Percentiles rank a stretch among this genome's conserved stretches.
These are phyloP conservation scores for Adelognathus sp. DNA, from an alignment of 2,888 invertebrate genomes.

Conservation along the genomic window DNA sequence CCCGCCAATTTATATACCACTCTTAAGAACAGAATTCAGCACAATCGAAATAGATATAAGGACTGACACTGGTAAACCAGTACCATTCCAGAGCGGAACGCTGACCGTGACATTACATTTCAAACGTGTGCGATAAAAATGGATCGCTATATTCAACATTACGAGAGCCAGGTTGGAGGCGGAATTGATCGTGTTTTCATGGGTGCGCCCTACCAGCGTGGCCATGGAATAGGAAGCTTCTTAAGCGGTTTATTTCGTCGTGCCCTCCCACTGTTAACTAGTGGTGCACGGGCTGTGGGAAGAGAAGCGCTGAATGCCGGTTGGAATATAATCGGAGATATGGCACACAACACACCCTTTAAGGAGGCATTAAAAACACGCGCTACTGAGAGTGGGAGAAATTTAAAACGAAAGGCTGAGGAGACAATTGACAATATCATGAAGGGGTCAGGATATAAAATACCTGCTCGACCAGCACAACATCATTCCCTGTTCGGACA, in stretches of 20 bases:
- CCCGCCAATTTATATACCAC: neutral
- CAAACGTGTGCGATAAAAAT: too few relatives aligned
- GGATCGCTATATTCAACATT: neutral
- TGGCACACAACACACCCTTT: too few relatives aligned
- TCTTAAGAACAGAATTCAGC: neutral
- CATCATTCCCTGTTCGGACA: too few relatives aligned
- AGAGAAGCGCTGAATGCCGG: neutral
- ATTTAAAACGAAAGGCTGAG: constrained; percentile 19
- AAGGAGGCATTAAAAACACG: neutral
- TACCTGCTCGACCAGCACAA: too few relatives aligned
- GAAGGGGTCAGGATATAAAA: too few relatives aligned
- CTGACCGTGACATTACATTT: too few relatives aligned
- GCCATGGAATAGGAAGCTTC: constrained; percentile 4
- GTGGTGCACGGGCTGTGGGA: neutral
- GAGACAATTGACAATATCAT: too few relatives aligned
- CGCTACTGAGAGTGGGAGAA: neutral
- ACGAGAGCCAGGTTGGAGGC: neutral
- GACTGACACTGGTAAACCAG: neutral
- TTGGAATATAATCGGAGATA: neutral
- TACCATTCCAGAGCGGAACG: neutral
- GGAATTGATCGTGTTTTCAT: neutral
- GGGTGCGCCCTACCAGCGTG: neutral
- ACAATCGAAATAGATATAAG: neutral
- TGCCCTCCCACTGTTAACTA: neutral
- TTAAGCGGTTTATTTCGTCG: neutral